Conservation (phyloP, 1,140 invertebrate genomes). For the Heliconius himera region DNA sequence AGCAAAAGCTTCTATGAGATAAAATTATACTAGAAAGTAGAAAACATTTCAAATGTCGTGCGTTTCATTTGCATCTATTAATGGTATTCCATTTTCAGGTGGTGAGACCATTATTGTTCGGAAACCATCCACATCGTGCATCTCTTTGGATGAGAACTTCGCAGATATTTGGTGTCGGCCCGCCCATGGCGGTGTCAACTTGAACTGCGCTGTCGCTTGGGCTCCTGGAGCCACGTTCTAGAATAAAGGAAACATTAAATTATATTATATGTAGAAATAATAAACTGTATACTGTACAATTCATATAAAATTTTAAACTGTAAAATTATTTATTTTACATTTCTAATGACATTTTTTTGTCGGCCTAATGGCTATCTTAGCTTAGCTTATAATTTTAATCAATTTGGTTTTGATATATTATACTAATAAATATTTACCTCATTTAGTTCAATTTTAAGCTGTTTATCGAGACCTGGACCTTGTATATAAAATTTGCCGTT, state of each 20-base stretch:
- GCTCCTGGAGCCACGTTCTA: conserved; percentile 84
- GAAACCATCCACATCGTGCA: conserved; percentile 92
- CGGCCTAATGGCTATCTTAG: no score
- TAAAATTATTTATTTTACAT: no score
- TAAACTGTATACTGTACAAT: no score
- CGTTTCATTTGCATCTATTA: conserved; percentile 46
- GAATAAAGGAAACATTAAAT: conserved; percentile 35
- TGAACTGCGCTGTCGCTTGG: conserved; percentile 86
- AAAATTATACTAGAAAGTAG: no score
- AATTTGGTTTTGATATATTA: background rate
- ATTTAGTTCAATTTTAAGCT: conserved; percentile 86
- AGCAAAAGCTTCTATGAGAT: no score
- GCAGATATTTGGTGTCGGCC: conserved; percentile 89
- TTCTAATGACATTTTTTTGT: no score
- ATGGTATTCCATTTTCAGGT: conserved; percentile 63
- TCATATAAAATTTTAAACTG: no score
- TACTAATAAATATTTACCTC: conserved; percentile 74
- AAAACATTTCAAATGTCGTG: conserved; percentile 43
- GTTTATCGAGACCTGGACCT: conserved; percentile 88
- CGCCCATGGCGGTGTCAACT: conserved; percentile 86
- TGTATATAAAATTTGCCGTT: conserved; percentile 90
- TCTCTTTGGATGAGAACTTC: conserved; percentile 91
- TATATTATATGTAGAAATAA: background rate
- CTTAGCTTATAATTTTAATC: no score
- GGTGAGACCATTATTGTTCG: conserved; percentile 79